Conservation (phyloP, 2,797 vertebrate genomes). For the Poecilia wingei region DNA sequence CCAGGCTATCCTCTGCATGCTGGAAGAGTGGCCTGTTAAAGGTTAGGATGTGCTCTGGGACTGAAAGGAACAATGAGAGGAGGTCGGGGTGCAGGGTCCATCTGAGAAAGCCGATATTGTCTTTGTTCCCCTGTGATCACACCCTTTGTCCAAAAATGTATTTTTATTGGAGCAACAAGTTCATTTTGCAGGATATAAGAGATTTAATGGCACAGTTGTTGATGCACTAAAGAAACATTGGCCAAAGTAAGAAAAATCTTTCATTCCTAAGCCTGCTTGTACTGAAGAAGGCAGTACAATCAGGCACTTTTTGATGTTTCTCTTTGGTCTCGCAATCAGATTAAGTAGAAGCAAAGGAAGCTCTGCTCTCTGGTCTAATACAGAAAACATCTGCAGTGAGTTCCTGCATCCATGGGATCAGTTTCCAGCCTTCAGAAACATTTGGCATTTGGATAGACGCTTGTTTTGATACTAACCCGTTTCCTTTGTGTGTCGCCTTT, state of each 20-base stretch:
- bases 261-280: neutral
- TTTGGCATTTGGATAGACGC: neutral
- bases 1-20: conserved; percentile 25
- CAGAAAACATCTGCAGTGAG: neutral
- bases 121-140: neutral
- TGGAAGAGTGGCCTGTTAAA: conserved; percentile 27
- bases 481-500: neutral
- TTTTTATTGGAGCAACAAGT: neutral
- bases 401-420: neutral
- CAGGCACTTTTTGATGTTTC: neutral
- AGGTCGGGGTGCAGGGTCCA: conserved; percentile 13
- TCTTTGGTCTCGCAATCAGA: neutral
- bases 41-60: conserved; percentile 45
- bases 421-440: neutral
- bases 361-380: neutral
- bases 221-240: neutral
- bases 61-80: conserved; percentile 16
- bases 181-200: neutral
- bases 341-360: neutral
- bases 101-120: conserved; percentile 15
- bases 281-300: neutral
- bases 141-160: neutral
- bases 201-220: neutral
- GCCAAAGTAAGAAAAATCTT: neutral
- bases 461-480: neutral